Evolutionary conservation across 1,140 invertebrate species (phyloP).

Genomic region (Lamellibrachia luymesi): DNA sequence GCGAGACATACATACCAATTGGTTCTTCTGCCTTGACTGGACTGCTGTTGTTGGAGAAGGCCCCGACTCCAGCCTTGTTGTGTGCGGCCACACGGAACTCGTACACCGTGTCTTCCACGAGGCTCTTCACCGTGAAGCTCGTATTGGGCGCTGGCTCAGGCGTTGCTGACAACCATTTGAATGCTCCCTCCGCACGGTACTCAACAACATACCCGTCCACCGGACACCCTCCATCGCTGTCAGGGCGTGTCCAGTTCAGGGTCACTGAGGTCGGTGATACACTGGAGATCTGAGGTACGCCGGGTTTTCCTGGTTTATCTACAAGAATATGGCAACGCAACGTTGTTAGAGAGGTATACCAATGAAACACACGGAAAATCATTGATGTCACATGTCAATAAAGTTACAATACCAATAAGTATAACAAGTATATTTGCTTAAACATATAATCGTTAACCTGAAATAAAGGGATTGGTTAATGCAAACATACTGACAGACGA

Average conservation of each 20-base stretch:
- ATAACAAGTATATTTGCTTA: background rate
- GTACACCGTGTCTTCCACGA: slow-evolving; percentile 91
- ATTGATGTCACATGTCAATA: no score
- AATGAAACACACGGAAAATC: background rate
- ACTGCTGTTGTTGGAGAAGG: slow-evolving; percentile 59
- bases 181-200: slow-evolving; percentile 61
- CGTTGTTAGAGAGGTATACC: background rate
- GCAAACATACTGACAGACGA: background rate
- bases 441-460: no score
- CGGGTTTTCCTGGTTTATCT: slow-evolving; percentile 83
- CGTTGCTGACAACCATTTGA: slow-evolving; percentile 13
- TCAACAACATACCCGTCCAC: slow-evolving; percentile 33
- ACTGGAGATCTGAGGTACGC: slow-evolving; percentile 77
- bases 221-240: slow-evolving; percentile 48
- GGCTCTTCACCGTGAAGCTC: slow-evolving; percentile 73
- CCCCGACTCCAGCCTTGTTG: slow-evolving; percentile 88
- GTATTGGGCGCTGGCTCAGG: slow-evolving; percentile 2
- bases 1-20: background rate
- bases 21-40: slow-evolving; percentile 47
- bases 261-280: slow-evolving; percentile 32
- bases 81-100: slow-evolving; percentile 91
- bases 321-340: slow-evolving; percentile 2
- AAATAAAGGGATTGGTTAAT: background rate
- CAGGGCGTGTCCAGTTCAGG: slow-evolving; percentile 40
- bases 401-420: background rate